Percentiles rank a stretch among this genome's conserved stretches.
Conservation (phyloP, 2,888 invertebrate species). For the Mimas tiliae region DNA sequence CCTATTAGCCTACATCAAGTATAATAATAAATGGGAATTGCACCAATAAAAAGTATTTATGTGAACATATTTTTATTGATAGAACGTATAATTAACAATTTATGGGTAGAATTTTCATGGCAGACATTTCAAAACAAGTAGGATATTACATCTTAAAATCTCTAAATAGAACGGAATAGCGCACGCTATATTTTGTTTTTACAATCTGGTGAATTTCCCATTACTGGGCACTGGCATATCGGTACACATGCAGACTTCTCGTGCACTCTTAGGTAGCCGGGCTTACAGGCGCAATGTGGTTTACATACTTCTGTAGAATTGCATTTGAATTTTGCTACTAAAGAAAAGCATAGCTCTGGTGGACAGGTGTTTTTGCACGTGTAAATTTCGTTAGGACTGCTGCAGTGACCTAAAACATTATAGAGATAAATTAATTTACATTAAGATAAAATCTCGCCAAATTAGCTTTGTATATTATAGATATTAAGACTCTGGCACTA, state of each 20-base stretch:
- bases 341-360: constrained; percentile 43
- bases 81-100: too few species aligned
- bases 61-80: too few species aligned
- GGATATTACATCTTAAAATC: too few species aligned
- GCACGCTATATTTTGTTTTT: not conserved
- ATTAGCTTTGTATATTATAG: too few species aligned
- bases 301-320: constrained; percentile 27
- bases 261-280: constrained; percentile 43
- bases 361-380: constrained; percentile 44
- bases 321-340: constrained; percentile 40
- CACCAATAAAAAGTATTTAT: too few species aligned
- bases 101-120: too few species aligned
- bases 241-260: constrained; percentile 43
- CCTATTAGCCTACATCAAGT: too few species aligned
- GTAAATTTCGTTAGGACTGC: constrained; percentile 36
- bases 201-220: constrained; percentile 35
- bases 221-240: constrained; percentile 39
- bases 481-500: too few species aligned
- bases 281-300: constrained; percentile 47
- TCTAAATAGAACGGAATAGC: not conserved
- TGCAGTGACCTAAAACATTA: constrained; percentile 24
- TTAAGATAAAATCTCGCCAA: not conserved
- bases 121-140: too few species aligned
- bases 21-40: too few species aligned
- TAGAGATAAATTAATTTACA: not conserved